Percentiles rank a stretch among this genome's conserved stretches.
Conservation (phyloP, 2,888 invertebrate genomes). For the Stenoptilia bipunctidactyla region DNA sequence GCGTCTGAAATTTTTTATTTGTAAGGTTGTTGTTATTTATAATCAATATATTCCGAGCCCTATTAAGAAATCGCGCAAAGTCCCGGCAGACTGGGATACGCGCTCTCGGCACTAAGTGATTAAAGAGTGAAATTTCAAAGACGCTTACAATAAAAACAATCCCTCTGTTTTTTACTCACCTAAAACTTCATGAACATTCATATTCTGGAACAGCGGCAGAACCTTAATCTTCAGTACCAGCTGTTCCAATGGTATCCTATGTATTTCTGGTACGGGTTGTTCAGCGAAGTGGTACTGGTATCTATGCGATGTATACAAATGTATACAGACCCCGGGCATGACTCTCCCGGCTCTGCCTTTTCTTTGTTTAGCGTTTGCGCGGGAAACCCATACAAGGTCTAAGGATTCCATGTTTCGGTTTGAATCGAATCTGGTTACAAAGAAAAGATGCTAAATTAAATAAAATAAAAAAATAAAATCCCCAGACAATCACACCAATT, state of each 20-base stretch:
- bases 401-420: constrained; percentile 90
- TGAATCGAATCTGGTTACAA: constrained; percentile 76
- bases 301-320: constrained; percentile 84
- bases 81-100: too few relatives aligned
- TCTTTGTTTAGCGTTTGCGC: constrained; percentile 91
- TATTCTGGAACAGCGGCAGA: constrained; percentile 60
- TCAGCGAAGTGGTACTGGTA: constrained; percentile 75
- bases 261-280: constrained; percentile 90
- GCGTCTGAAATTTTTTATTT: too few relatives aligned
- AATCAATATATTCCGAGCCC: too few relatives aligned
- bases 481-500: too few relatives aligned
- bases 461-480: too few relatives aligned
- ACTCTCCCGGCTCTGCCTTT: constrained; percentile 93
- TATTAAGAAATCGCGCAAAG: too few relatives aligned
- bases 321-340: constrained; percentile 88
- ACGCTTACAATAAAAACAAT: too few relatives aligned
- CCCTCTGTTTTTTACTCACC: too few relatives aligned
- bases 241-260: constrained; percentile 89
- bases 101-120: too few relatives aligned
- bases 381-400: constrained; percentile 90
- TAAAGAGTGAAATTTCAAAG: too few relatives aligned
- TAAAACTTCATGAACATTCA: constrained; percentile 64
- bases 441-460: too few relatives aligned
- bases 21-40: too few relatives aligned
- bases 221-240: constrained; percentile 82